A percentile compares a stretch with the other conserved stretches of the same genome.
phyloP scores from a whole-genome alignment of 2,888 invertebrate species.

The Anaspis maculata region DNA sequence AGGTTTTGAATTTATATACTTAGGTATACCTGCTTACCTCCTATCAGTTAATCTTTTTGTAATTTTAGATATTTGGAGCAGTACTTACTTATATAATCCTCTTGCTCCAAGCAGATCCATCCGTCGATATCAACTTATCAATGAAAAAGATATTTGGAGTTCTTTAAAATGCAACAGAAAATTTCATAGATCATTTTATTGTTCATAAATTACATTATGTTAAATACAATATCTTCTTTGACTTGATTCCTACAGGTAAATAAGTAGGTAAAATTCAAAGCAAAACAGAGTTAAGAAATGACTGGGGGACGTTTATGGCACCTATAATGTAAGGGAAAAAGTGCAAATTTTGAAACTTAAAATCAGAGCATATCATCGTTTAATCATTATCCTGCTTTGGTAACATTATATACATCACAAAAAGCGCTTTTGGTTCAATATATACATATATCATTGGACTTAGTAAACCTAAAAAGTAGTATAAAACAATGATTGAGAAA shows the following conservation, averaged over 20 bases:
- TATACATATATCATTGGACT: slow-evolving; percentile 32
- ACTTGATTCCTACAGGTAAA: too few species aligned
- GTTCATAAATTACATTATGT: too few species aligned
- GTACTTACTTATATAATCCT: slow-evolving; percentile 2
- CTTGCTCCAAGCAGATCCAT: slow-evolving; percentile 3
- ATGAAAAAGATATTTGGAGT: slow-evolving; percentile 9
- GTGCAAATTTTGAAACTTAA: slow-evolving; percentile 13
- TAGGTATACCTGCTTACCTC: too few species aligned
- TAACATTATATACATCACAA: slow-evolving; percentile 37
- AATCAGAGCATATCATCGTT: slow-evolving; percentile 10
- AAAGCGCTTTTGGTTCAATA: slow-evolving; percentile 30
- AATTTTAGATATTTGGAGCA: slow-evolving; percentile 1
- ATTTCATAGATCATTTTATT: too few species aligned
- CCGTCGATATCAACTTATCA: slow-evolving; percentile 5
- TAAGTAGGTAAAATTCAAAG: neutral
- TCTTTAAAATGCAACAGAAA: slow-evolving; percentile 4
- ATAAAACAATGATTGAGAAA: slow-evolving; percentile 5
- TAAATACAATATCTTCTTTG: too few species aligned
- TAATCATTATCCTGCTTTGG: slow-evolving; percentile 28
- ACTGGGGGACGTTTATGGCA: slow-evolving; percentile 20
- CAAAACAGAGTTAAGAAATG: neutral
- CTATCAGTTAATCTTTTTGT: too few species aligned
- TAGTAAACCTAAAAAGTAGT: slow-evolving; percentile 9
- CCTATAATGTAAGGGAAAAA: slow-evolving; percentile 12
- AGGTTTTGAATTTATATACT: too few species aligned